Base-by-base conservation (phyloP, 2,113 vertebrate genomes). In the Acinonyx jubatus region DNA sequence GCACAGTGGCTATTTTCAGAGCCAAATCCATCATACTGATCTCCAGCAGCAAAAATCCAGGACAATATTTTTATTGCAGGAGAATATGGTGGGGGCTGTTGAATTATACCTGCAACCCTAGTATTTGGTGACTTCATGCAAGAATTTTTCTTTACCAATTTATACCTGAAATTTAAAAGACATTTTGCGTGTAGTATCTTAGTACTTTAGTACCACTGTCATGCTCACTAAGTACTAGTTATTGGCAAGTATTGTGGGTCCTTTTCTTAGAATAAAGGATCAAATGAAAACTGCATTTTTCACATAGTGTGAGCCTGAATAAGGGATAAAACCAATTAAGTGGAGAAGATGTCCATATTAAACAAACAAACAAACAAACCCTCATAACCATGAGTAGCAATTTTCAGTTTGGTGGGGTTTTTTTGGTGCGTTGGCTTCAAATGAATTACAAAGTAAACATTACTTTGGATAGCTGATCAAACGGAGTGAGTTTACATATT, bases 361-460 rank as follows among this genome's bases (percentile, higher is more conserved):
- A 73, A 71, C n/a, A 79, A 95, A 65, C 21, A 92, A 82, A 94
- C 21, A 68, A 89, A 76, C n/a, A 92, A 82, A 94, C 11, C 16
- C 4, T 83, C 68, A 36, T n/a, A 83, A 79, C 13, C 14, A 10
- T 0, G n/a, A 65, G 12, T 8, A 23, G 18, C 14, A 50, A 25
- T 69, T 91, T 92, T 74, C 18, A 48, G 31, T 63, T 63, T 16
- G 41, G 90, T 38, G 61, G 36, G 52, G 31, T 29, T 10, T 23
- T 81, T 96, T 61, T 27, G 19, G 61, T 63, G 14, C 31, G 11
- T 16, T 33, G 41, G 41, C 57, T 97, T 88, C 61, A 61, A 31
- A 21, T 90, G 73, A 93, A 25, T 92, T 66, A 94, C 90, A 89
- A 86, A 95, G 82, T 55, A 84, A 89, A 95, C 19, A 11, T 83